Base-by-base conservation (phyloP, 2,113 vertebrate species). In the Podarcis muralis region DNA sequence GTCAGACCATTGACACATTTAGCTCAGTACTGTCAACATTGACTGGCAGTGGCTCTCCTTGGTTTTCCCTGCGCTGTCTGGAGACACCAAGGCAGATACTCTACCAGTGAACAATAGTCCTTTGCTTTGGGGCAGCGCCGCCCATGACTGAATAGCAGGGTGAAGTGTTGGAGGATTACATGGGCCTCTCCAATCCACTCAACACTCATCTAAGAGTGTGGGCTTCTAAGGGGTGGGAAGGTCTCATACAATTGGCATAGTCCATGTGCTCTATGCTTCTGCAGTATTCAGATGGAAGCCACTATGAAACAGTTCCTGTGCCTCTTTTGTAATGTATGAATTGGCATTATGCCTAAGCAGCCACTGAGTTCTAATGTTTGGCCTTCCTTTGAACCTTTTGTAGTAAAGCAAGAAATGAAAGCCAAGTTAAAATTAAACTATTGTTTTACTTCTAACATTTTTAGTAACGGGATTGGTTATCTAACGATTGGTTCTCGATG, bases 401-500 rank as follows among this genome's bases (percentile, higher is more conserved):
- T 96, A 96, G 96, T 96, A 96, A 96, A 97, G 94, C 96, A 95
- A 94, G 96, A 96, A 97, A 94, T 93, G 94, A 95, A 97, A 97
- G 95, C 90, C 94, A 94, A 97, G 95, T 95, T 96, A 97, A 97
- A 97, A 93, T 95, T 96, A 96, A 97, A 96, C 96, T 96, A 97
- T 97, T 97, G 96, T 96, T 97, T 97, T 96, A 96, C 95, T 97
- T 93, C 96, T 96, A 97, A 97, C 96, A 95, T 95, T 97, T 97
- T 96, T 96, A 96, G 95, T 97, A 97, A 96, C 97, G 95, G 94
- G 87, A 76, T 96, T 97, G 97, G 96, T 97, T 97, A 97, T 97
- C 97, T 97, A 97, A 97, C 97, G 97, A 97, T 97, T 97, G 97
- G 96, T 97, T 94, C 95, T 95, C 90, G 94, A 97, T 96, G 96